Evolutionary conservation across 2,113 vertebrate genomes (phyloP).

Genomic region (Microcebus griseorufus): DNA sequence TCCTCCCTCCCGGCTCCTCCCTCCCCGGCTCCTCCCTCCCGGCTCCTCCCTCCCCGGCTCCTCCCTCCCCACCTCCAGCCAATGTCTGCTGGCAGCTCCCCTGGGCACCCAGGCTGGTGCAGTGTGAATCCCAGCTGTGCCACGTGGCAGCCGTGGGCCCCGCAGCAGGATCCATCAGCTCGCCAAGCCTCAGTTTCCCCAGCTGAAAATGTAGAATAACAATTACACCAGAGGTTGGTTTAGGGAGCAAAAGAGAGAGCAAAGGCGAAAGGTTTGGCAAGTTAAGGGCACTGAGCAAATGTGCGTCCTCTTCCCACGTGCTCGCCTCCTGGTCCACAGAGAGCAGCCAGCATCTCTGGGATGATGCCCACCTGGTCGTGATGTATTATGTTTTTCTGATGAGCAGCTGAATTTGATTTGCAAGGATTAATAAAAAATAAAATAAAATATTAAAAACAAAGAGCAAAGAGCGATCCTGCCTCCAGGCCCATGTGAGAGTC

Average conservation of each 20-base stretch:
- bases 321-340: background rate
- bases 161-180: background rate
- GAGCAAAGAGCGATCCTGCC: fast-evolving
- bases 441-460: too few species aligned
- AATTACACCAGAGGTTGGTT: background rate
- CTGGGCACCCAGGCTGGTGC: constrained; percentile 7
- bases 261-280: fast-evolving
- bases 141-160: background rate
- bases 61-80: background rate
- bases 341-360: background rate
- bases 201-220: background rate
- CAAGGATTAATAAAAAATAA: too few species aligned
- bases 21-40: background rate
- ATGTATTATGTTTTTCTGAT: too few species aligned
- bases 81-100: background rate
- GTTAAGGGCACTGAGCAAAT: fast-evolving
- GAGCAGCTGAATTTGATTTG: too few species aligned
- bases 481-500: fast-evolving
- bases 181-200: background rate
- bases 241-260: background rate
- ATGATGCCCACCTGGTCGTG: too few species aligned
- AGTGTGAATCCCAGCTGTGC: background rate
- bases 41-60: background rate
- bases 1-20: background rate
- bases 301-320: too few species aligned